A percentile compares a stretch with the other conserved stretches of the same genome.
Evolutionary conservation across 2,888 invertebrate genomes (phyloP).

Genomic region (Heteropelma amictum): DNA sequence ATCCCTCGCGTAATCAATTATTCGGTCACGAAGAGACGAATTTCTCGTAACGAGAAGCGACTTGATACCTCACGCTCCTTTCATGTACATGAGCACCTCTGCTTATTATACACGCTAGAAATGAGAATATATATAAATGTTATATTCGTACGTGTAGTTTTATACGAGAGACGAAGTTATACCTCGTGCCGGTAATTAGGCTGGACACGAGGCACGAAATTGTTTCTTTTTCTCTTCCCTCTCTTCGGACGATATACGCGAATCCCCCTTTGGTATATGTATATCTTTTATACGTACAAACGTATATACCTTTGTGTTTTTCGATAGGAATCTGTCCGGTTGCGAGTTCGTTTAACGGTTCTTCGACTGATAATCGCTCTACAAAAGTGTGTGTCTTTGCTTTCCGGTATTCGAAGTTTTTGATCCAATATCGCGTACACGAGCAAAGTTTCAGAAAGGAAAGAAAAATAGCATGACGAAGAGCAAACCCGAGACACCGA

Average conservation of each 20-base stretch:
- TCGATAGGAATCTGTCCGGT: constrained; percentile 5
- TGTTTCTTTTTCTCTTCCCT: not conserved
- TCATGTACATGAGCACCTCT: not conserved
- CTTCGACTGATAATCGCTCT: constrained; percentile 26
- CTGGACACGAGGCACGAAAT: constrained; percentile 15
- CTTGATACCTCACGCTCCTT: constrained; percentile 9
- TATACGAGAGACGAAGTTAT: not conserved
- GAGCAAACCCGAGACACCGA: no score
- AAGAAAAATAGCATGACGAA: not conserved
- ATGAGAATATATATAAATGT: not conserved
- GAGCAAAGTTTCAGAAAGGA: not conserved
- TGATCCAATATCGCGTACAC: not conserved
- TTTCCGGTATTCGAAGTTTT: not conserved
- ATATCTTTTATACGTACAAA: not conserved
- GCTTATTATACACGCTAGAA: not conserved
- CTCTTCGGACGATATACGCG: not conserved
- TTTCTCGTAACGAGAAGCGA: constrained; percentile 11
- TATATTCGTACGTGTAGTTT: no score
- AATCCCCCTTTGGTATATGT: not conserved
- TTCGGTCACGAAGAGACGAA: constrained; percentile 34
- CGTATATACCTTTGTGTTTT: not conserved
- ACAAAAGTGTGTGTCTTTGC: constrained; percentile 8
- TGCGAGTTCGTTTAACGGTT: constrained; percentile 36
- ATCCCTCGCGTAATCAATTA: constrained; percentile 21
- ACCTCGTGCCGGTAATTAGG: constrained; percentile 32